These are phyloP conservation scores for Ianthella basta DNA, from an alignment of 37 sponge, comb jelly and placozoan genomes.

Conservation along the genomic window DNA sequence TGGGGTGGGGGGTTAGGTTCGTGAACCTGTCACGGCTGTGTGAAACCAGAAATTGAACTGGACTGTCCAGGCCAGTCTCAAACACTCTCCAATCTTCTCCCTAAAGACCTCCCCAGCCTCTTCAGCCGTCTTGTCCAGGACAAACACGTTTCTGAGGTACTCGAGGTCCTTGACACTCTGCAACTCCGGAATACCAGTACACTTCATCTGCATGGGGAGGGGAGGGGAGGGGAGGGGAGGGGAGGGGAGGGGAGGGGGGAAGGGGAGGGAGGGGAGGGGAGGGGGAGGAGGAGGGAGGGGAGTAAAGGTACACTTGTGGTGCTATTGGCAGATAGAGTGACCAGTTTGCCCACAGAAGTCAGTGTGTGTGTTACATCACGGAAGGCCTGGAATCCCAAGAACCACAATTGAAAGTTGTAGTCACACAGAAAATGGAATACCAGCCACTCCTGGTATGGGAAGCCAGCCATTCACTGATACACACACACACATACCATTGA, in stretches of 20 bases:
- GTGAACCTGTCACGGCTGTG: slow-evolving; percentile 52
- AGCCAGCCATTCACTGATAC: neutral
- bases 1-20: neutral
- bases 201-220: slow-evolving; percentile 82
- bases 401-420: too few species aligned
- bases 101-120: slow-evolving; percentile 80
- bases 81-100: slow-evolving; percentile 69
- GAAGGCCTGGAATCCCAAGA: too few species aligned
- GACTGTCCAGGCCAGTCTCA: slow-evolving; percentile 77
- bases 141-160: slow-evolving; percentile 73
- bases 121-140: slow-evolving; percentile 58
- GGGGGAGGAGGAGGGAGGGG: too few species aligned
- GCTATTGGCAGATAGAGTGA: too few species aligned
- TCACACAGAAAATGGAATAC: neutral
- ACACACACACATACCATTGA: slow-evolving; percentile 71
- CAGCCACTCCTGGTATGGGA: neutral
- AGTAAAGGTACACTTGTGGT: neutral
- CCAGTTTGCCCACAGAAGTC: too few species aligned
- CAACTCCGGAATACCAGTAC: slow-evolving; percentile 94
- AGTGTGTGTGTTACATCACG: too few species aligned
- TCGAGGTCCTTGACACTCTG: slow-evolving; percentile 84
- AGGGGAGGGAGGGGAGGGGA: neutral
- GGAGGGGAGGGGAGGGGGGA: neutral
- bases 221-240: neutral
- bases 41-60: slow-evolving; percentile 81